These are phyloP conservation scores for Zaprionus nigranus DNA, from an alignment of 1,140 invertebrate genomes.

Conservation along the genomic window DNA sequence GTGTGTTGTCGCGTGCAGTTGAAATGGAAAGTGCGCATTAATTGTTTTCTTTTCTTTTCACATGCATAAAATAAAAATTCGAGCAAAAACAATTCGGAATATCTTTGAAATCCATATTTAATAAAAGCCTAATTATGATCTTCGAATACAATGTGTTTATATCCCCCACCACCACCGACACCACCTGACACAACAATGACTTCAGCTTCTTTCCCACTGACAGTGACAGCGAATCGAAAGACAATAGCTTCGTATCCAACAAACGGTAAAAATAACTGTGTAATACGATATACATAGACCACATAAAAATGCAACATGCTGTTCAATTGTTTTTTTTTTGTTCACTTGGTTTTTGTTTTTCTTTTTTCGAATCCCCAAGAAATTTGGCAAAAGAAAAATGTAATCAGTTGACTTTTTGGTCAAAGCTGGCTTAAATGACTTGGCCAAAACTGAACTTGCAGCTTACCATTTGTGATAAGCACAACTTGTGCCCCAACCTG, in stretches of 20 bases:
- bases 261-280: background rate
- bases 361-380: background rate
- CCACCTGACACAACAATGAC: conserved; percentile 19
- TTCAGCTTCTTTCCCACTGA: conserved; percentile 11
- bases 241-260: conserved; percentile 5
- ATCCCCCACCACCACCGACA: background rate
- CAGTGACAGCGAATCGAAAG: conserved; percentile 19
- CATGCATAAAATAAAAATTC: conserved; percentile 21
- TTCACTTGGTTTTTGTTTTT: background rate
- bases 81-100: conserved; percentile 8
- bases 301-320: conserved; percentile 6
- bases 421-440: background rate
- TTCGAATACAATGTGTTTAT: conserved; percentile 4
- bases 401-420: conserved; percentile 1
- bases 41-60: conserved; percentile 63
- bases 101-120: conserved; percentile 19
- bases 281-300: background rate
- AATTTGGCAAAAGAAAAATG: conserved; percentile 10
- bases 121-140: conserved; percentile 28
- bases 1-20: conserved; percentile 61
- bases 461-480: conserved; percentile 6
- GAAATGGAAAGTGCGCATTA: conserved; percentile 74
- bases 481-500: conserved; percentile 2
- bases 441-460: background rate
- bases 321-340: conserved; percentile 10